Percentiles rank a stretch among this genome's conserved stretches.
Evolutionary conservation across 2,113 vertebrate genomes (phyloP).

Genomic region (Tragelaphus strepsiceros): DNA sequence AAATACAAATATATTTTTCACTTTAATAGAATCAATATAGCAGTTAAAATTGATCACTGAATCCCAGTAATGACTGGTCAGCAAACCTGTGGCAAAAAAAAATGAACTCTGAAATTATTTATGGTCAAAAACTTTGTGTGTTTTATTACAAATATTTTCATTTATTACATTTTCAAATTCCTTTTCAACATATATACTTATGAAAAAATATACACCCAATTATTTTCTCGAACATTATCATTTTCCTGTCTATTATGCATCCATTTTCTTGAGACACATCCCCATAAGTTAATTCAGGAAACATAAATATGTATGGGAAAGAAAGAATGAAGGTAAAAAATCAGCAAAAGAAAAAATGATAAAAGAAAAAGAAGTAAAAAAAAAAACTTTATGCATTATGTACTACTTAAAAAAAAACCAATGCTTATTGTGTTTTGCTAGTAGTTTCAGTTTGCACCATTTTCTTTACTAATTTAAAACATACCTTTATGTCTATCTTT

Average conservation of each 20-base stretch:
- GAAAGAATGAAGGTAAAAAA: neutral
- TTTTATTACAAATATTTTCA: neutral
- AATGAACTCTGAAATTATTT: neutral
- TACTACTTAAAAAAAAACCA: neutral
- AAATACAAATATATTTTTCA: neutral
- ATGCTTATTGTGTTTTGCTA: neutral
- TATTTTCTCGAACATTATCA: neutral
- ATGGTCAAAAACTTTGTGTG: neutral
- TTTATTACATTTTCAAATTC: neutral
- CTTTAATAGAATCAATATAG: neutral
- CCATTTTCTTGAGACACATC: neutral
- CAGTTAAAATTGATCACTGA: neutral
- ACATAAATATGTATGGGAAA: neutral
- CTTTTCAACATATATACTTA: neutral
- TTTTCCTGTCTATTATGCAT: neutral
- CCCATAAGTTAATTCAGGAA: neutral
- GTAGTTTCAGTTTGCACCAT: neutral
- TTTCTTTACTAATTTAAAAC: neutral
- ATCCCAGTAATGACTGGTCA: neutral
- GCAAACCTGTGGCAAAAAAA: neutral
- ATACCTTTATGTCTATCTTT: neutral
- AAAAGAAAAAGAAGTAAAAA: neutral
- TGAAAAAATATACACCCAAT: neutral
- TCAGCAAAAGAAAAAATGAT: neutral
- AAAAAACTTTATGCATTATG: neutral